A percentile compares a stretch with the other conserved stretches of the same genome.
phyloP scores from a whole-genome alignment of 2,113 vertebrate genomes.

The Rissa tridactyla region DNA sequence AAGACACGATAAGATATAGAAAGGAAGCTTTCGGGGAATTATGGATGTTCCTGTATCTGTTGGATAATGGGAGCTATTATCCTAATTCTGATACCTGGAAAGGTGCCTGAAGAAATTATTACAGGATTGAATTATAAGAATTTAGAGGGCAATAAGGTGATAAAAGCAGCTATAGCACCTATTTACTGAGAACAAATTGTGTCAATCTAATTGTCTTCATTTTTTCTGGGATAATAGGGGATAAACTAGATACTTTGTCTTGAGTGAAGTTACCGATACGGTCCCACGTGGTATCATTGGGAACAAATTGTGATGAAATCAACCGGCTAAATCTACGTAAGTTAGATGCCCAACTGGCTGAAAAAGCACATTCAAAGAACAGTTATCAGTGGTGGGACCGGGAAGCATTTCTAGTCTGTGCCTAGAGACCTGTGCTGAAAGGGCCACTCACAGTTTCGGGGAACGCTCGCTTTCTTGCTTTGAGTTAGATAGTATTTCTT shows the following conservation, averaged over 20 bases:
- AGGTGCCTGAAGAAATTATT: neutral
- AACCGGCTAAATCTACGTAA: neutral
- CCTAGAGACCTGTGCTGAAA: neutral
- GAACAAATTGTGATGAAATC: neutral
- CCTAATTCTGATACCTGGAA: neutral
- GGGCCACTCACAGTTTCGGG: neutral
- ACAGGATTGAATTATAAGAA: neutral
- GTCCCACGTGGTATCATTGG: neutral
- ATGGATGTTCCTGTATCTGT: neutral
- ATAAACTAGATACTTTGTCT: conserved; percentile 4
- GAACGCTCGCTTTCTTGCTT: neutral
- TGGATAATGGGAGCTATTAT: neutral
- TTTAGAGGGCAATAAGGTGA: conserved; percentile 10
- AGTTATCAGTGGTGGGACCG: neutral
- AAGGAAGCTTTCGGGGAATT: neutral
- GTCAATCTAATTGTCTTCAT: neutral
- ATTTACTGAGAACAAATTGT: conserved; percentile 8
- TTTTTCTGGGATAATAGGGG: neutral
- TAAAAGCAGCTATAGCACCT: neutral
- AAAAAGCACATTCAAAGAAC: neutral
- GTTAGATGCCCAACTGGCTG: neutral
- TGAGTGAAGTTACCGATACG: neutral
- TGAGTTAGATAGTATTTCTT: neutral
- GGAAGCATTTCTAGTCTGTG: neutral
- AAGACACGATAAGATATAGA: neutral